Percentiles rank a stretch among this genome's conserved stretches.
These are phyloP conservation scores for Thalpophila matura DNA, from an alignment of 2,888 invertebrate species.

Conservation along the genomic window DNA sequence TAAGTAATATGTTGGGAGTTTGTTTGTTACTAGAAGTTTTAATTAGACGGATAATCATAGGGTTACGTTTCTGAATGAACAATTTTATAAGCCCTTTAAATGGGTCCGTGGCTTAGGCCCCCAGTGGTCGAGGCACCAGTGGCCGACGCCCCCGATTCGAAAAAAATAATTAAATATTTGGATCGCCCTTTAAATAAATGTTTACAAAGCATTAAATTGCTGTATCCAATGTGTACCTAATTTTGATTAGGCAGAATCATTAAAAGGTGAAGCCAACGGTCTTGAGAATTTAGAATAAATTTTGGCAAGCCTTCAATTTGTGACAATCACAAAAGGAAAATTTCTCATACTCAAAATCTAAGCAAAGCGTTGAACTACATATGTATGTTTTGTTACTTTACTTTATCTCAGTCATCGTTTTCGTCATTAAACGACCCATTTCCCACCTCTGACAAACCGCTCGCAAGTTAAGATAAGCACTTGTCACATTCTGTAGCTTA, in stretches of 20 bases:
- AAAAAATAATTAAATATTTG: too few species aligned
- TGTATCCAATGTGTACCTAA: too few species aligned
- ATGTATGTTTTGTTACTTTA: not conserved
- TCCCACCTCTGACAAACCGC: constrained; percentile 11
- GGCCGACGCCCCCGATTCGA: too few species aligned
- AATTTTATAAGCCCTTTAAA: constrained; percentile 1
- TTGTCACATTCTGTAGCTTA: constrained; percentile 40
- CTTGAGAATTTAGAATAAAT: too few species aligned
- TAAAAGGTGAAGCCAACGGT: too few species aligned
- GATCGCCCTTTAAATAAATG: too few species aligned
- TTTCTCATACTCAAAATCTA: not conserved
- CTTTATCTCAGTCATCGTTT: constrained; percentile 29
- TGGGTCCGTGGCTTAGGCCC: too few species aligned
- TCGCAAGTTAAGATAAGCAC: constrained; percentile 37
- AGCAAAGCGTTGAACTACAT: not conserved
- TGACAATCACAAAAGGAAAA: too few species aligned
- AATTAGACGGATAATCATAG: constrained; percentile 23
- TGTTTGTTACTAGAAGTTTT: constrained; percentile 28
- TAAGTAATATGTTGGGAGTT: constrained; percentile 22
- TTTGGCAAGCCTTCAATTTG: too few species aligned
- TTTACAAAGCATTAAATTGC: too few species aligned
- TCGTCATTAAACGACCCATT: constrained; percentile 28
- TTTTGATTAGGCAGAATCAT: too few species aligned
- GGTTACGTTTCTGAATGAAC: constrained; percentile 1
- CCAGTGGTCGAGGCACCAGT: too few species aligned